phyloP scores from a whole-genome alignment of 2,888 invertebrate genomes.

The Meliscaeva auricollis region DNA sequence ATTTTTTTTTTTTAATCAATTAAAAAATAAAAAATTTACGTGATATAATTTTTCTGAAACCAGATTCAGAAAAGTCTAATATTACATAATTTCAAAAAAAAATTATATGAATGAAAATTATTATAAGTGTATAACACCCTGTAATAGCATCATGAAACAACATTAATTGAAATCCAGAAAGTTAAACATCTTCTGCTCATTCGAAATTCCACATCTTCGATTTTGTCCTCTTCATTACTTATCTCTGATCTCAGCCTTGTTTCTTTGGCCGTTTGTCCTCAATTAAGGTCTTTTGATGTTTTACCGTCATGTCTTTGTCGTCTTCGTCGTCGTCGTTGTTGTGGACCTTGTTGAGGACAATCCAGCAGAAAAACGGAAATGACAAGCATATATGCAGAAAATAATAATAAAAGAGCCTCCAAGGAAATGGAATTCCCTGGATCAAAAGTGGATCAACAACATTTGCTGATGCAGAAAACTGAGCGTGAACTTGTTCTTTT shows the following conservation, averaged over 20 bases:
- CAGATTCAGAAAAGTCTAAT: no score
- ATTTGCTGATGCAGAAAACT: constrained; percentile 2
- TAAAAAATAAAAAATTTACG: no score
- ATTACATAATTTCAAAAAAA: no score
- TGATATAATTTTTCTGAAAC: no score
- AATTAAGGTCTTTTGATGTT: constrained; percentile 36
- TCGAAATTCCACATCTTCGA: constrained; percentile 33
- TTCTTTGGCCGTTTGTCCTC: constrained; percentile 28
- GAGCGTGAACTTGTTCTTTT: constrained; percentile 7
- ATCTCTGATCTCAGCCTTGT: constrained; percentile 24
- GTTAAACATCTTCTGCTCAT: background rate
- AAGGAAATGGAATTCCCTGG: constrained; percentile 42
- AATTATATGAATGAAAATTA: no score
- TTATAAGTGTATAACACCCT: no score
- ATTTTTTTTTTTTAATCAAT: no score
- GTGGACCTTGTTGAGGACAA: background rate
- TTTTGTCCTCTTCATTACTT: constrained; percentile 19
- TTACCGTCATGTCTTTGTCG: background rate
- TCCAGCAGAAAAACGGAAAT: constrained; percentile 27
- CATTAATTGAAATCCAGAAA: constrained; percentile 15
- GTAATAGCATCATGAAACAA: background rate
- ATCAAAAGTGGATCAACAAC: constrained; percentile 45
- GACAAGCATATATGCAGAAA: constrained; percentile 27
- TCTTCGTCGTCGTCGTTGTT: background rate
- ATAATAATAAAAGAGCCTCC: constrained; percentile 6